Evolutionary conservation across 2,888 invertebrate genomes (phyloP), one percentile per base, ranked within the genome.

Genomic region (Pseudococcus viburni): DNA sequence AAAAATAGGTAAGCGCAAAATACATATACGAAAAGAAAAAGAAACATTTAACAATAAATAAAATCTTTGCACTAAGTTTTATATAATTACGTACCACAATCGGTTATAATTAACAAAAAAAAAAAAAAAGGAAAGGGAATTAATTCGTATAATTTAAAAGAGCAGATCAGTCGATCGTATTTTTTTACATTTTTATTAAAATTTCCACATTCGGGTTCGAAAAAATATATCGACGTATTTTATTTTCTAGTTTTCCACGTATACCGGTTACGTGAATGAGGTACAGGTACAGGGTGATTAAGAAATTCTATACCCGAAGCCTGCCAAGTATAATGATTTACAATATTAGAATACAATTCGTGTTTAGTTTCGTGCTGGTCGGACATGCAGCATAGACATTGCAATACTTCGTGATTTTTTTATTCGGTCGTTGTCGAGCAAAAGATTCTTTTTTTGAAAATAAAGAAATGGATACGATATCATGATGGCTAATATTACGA

Each of bases 241-340:
- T 55, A n/a, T n/a, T 22, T 68, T 26, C 9, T 26, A 77, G 42
- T 39, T 77, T 77, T 77, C 77, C 39, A 33, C 39, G n/a, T 39
- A 68, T 68, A 68, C 68, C 68, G 68, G 68, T 68, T 68, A 68
- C 26, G 26, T 68, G 9, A 8, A 12, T 26, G n/a, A 51, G 15
- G 1, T 51, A 9, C 12, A 15, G 9, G 19, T n/a, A 77, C n/a
- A 77, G 42, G 77, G 77, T 77, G 77, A 77, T 77, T 77, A 77
- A 77, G 77, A 77, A 77, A 77, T 77, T 77, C 77, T 77, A 42
- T 42, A 77, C n/a, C 77, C 77, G 77, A 77, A 77, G 77, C 77
- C 77, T 39, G 42, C n/a, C 42, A 77, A 77, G 77, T 77, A 77
- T 39, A 42, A 68, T 68, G 68, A 68, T 68, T 26, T 68, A 68